These are phyloP conservation scores for Limanda limanda DNA, from an alignment of 2,113 vertebrate species.

Conservation along the genomic window DNA sequence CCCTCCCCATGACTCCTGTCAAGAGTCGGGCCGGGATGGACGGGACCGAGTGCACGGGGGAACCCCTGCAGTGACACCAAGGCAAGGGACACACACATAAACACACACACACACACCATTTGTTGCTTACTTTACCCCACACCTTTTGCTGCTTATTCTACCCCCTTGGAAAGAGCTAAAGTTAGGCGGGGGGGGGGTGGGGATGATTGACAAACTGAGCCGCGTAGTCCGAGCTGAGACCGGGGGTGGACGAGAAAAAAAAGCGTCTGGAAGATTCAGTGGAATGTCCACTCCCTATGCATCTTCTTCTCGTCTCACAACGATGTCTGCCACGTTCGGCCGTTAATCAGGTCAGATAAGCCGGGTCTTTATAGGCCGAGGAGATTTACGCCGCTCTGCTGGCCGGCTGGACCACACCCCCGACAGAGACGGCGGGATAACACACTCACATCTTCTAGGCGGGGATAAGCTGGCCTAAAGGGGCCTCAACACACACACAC, in stretches of 20 bases:
- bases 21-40: constrained; percentile 49
- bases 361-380: constrained; percentile 65
- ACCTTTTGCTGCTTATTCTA: constrained; percentile 65
- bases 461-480: constrained; percentile 56
- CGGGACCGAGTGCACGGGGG: constrained; percentile 49
- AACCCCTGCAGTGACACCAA: constrained; percentile 49
- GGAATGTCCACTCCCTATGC: constrained; percentile 72
- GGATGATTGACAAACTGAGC: constrained; percentile 52
- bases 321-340: constrained; percentile 48
- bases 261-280: constrained; percentile 43
- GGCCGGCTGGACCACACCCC: constrained; percentile 62
- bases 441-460: constrained; percentile 44
- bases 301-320: constrained; percentile 63
- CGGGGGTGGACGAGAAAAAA: constrained; percentile 41
- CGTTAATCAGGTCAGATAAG: constrained; percentile 79
- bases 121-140: constrained; percentile 76
- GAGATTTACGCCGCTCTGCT: constrained; percentile 74
- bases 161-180: constrained; percentile 27
- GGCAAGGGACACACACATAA: constrained; percentile 47
- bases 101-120: constrained; percentile 62
- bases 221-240: constrained; percentile 33
- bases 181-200: not conserved
- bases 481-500: constrained; percentile 22
- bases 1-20: constrained; percentile 58
- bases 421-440: constrained; percentile 64